phyloP scores from a whole-genome alignment of 1,140 invertebrate species.

The Streblospio benedicti region DNA sequence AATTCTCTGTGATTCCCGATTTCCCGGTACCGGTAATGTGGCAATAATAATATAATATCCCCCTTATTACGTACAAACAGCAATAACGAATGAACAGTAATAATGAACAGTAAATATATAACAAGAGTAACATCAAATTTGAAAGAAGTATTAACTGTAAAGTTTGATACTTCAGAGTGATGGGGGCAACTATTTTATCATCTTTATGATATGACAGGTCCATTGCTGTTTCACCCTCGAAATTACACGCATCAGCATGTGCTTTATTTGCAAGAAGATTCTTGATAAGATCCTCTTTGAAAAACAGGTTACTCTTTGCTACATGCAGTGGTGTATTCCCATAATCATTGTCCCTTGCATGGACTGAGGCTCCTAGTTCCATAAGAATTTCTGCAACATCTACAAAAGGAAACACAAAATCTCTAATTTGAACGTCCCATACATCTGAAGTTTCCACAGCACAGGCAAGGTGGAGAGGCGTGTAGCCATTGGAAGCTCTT shows the following conservation, averaged over 20 bases:
- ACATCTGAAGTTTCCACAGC: slow-evolving; percentile 51
- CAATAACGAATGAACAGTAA: too few relatives aligned
- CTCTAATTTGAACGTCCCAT: too few relatives aligned
- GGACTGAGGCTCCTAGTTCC: slow-evolving; percentile 71
- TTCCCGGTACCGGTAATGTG: too few relatives aligned
- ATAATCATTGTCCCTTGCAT: slow-evolving; percentile 56
- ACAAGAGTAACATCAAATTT: too few relatives aligned
- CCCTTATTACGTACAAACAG: too few relatives aligned
- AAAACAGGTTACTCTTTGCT: slow-evolving; percentile 56
- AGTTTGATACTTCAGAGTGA: slow-evolving; percentile 4
- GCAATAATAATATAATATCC: too few relatives aligned
- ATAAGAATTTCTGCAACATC: slow-evolving; percentile 68
- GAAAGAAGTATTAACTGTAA: too few relatives aligned
- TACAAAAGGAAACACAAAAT: slow-evolving; percentile 66
- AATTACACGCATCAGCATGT: slow-evolving; percentile 79
- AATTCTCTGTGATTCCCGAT: too few relatives aligned
- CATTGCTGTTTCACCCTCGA: slow-evolving; percentile 66
- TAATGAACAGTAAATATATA: too few relatives aligned
- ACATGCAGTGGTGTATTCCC: slow-evolving; percentile 70
- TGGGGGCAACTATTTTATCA: too few relatives aligned
- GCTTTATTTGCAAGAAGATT: slow-evolving; percentile 67
- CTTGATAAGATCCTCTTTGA: slow-evolving; percentile 55
- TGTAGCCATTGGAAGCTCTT: slow-evolving; percentile 58
- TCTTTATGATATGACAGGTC: too few relatives aligned
- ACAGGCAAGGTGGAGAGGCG: slow-evolving; percentile 72